Conservation (phyloP, 2,113 vertebrate genomes). For the Chloropsis hardwickii region DNA sequence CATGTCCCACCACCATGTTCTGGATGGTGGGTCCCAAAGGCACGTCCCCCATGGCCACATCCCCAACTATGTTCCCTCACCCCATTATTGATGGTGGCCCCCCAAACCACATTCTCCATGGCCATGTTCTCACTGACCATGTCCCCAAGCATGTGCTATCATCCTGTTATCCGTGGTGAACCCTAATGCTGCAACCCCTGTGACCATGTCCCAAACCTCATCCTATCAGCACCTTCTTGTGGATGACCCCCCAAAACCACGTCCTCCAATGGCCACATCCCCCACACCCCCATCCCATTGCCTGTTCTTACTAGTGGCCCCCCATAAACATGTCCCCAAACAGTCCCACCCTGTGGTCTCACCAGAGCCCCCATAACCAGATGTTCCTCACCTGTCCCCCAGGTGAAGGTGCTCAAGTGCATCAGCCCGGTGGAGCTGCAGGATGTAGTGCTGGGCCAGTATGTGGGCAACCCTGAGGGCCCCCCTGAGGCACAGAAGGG, state of each 20-base stretch:
- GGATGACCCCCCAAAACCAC: not conserved
- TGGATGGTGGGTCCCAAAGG: not conserved
- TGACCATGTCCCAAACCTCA: not conserved
- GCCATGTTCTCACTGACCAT: not conserved
- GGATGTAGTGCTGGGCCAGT: not conserved
- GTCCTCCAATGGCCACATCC: not conserved
- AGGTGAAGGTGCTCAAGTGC: conserved; percentile 9
- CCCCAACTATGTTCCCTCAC: no score
- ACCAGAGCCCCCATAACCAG: rapidly evolving
- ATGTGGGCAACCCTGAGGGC: not conserved
- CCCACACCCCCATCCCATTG: not conserved
- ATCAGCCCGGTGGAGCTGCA: not conserved
- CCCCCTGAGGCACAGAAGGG: not conserved
- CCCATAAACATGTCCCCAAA: not conserved
- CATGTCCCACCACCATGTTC: rapidly evolving
- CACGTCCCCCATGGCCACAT: not conserved
- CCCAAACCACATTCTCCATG: no score
- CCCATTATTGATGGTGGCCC: not conserved
- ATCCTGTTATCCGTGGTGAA: rapidly evolving
- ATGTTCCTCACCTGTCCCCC: not conserved
- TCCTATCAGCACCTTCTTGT: not conserved
- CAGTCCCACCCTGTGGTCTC: not conserved
- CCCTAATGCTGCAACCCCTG: no score
- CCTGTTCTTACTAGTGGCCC: not conserved
- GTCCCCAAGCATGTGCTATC: rapidly evolving